Evolutionary conservation across 23 tunicate genomes (phyloP).

Genomic region (Corella eumyota): DNA sequence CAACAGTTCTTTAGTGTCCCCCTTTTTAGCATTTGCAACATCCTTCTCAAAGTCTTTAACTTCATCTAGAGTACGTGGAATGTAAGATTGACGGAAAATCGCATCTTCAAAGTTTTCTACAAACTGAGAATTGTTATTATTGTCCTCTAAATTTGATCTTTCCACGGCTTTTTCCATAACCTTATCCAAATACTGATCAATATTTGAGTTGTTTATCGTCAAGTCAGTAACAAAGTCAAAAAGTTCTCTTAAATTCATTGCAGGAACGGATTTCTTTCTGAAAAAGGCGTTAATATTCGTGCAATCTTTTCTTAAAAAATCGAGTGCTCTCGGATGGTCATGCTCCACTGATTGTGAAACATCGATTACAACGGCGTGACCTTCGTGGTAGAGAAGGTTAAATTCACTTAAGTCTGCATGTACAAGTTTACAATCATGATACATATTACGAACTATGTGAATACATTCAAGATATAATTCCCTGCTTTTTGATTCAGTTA

Average conservation of each 20-base stretch:
- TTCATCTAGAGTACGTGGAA: conserved; percentile 79
- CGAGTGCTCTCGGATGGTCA: conserved; percentile 74
- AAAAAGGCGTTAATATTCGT: conserved; percentile 82
- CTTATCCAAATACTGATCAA: conserved; percentile 59
- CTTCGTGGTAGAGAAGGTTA: conserved; percentile 76
- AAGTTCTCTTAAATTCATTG: conserved; percentile 66
- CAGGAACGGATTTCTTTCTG: conserved; percentile 52
- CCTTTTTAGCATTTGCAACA: conserved; percentile 35
- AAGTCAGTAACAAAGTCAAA: conserved; percentile 94
- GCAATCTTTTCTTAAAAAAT: conserved; percentile 90
- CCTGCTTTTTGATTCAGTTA: conserved; percentile 61
- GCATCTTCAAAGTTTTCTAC: conserved; percentile 49
- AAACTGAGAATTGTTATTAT: neutral
- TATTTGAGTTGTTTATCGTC: conserved; percentile 44
- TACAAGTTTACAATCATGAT: conserved; percentile 67
- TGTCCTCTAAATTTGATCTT: conserved; percentile 9
- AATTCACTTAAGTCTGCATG: conserved; percentile 95
- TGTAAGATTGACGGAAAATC: conserved; percentile 50
- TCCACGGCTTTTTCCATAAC: conserved; percentile 46
- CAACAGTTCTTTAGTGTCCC: conserved; percentile 33
- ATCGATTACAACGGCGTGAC: conserved; percentile 66
- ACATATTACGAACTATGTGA: conserved; percentile 51
- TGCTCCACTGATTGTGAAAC: conserved; percentile 98
- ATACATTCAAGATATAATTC: conserved; percentile 78
- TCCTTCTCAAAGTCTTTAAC: conserved; percentile 56